Conservation (phyloP, 2,888 invertebrate genomes). For the Hetaerina titia region DNA sequence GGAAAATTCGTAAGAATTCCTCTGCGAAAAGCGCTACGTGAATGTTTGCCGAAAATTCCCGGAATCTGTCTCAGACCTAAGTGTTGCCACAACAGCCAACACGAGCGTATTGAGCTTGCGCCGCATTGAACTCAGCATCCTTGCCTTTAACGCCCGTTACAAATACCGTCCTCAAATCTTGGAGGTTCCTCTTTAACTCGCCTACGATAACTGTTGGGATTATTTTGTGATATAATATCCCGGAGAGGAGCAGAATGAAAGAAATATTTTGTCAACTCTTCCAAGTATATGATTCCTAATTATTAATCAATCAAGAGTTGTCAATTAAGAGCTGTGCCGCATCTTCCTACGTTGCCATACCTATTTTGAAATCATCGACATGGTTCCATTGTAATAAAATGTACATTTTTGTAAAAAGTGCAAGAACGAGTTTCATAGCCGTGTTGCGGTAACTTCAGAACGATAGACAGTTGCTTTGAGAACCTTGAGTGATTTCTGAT, state of each 20-base stretch:
- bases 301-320: no score
- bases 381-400: no score
- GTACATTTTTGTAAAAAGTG: no score
- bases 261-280: no score
- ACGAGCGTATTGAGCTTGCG: not conserved
- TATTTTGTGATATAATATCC: not conserved
- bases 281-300: not conserved
- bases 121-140: not conserved
- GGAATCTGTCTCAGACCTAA: not conserved
- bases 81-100: not conserved
- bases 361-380: no score
- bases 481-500: no score
- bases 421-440: no score
- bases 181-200: slow-evolving; percentile 13
- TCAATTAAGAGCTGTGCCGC: no score
- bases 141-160: not conserved
- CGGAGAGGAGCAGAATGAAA: no score
- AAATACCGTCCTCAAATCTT: not conserved
- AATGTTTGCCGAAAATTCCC: not conserved
- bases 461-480: no score
- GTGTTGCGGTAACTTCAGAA: no score
- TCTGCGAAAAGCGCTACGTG: not conserved
- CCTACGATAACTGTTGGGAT: not conserved
- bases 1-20: not conserved
- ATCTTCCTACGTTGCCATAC: no score